A percentile compares a stretch with the other conserved stretches of the same genome.
phyloP scores from a whole-genome alignment of 2,113 vertebrate genomes.

The Heterotilapia buettikoferi region DNA sequence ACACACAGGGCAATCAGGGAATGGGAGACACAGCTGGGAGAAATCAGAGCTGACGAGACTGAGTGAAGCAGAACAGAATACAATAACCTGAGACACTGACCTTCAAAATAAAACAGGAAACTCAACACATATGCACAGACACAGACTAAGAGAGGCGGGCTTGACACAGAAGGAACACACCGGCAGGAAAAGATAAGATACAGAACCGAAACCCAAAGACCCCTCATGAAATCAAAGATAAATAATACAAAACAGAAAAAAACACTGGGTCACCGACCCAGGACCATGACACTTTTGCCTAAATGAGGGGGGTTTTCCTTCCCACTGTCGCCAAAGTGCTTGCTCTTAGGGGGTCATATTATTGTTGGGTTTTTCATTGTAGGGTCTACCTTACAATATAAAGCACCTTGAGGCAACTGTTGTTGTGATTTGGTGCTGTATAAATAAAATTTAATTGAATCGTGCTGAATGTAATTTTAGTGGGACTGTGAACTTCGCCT shows the following conservation, averaged over 20 bases:
- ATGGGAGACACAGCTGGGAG: background rate
- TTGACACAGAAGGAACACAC: background rate
- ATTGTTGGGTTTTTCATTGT: background rate
- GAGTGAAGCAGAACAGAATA: background rate
- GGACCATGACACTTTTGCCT: background rate
- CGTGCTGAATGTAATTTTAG: background rate
- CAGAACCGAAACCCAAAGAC: background rate
- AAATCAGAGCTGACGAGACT: background rate
- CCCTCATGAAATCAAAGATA: background rate
- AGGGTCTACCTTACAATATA: background rate
- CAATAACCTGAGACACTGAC: background rate
- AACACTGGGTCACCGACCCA: background rate
- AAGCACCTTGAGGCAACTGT: background rate
- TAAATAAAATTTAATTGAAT: background rate
- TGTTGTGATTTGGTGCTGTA: background rate
- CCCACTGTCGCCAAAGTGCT: background rate
- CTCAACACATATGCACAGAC: background rate
- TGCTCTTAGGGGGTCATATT: background rate
- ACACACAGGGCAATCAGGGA: background rate
- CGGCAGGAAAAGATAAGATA: background rate
- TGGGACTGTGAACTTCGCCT: background rate
- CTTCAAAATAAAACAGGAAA: background rate
- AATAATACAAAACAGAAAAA: background rate
- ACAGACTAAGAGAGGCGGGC: background rate
- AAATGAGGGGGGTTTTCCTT: background rate